These are phyloP conservation scores for Egretta garzetta DNA, from an alignment of 2,113 vertebrate species.

Conservation along the genomic window DNA sequence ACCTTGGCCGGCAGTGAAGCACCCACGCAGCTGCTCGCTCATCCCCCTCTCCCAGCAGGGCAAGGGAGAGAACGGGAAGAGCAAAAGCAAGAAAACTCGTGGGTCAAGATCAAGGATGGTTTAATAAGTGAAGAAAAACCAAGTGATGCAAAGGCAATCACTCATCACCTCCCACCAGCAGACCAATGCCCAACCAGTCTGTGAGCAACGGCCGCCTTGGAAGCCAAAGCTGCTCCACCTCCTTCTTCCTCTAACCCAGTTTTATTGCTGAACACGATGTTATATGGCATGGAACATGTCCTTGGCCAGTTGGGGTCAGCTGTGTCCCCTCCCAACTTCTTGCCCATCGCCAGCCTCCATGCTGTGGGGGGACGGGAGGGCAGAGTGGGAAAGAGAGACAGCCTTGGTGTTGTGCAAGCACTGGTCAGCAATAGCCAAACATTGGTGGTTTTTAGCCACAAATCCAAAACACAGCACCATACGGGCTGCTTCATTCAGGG, in stretches of 20 bases:
- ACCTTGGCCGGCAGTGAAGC: neutral
- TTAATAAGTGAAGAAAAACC: neutral
- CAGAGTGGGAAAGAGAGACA: neutral
- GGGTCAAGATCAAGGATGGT: neutral
- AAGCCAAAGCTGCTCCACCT: neutral
- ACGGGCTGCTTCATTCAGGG: neutral
- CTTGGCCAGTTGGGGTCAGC: neutral
- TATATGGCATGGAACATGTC: neutral
- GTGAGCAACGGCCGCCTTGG: neutral
- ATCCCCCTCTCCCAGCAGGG: neutral
- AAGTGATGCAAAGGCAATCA: neutral
- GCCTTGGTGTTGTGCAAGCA: neutral
- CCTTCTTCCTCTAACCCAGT: neutral
- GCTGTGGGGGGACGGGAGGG: neutral
- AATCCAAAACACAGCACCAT: neutral
- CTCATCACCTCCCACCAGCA: neutral
- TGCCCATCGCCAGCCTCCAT: neutral
- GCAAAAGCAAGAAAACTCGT: neutral
- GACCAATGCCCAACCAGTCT: neutral
- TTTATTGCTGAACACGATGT: neutral
- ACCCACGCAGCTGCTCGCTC: neutral
- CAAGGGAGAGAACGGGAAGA: neutral
- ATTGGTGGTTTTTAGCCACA: neutral
- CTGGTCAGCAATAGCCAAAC: neutral
- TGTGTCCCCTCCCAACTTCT: neutral